These are phyloP conservation scores for Lepidochitona cinerea DNA, from an alignment of 2,888 invertebrate genomes.

Conservation along the genomic window DNA sequence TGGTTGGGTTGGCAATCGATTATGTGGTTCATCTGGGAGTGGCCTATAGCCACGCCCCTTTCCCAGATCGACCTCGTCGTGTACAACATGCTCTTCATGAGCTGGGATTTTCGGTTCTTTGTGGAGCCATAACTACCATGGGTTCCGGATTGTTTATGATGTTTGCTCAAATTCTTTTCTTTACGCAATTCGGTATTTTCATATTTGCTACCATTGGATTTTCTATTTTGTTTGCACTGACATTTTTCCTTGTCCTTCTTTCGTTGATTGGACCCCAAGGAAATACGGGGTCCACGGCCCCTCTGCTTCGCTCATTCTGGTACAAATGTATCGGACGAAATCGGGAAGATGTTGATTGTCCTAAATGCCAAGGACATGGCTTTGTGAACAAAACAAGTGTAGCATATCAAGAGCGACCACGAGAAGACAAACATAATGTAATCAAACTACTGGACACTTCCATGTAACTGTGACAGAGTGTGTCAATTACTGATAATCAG, in stretches of 20 bases:
- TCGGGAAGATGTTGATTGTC: not conserved
- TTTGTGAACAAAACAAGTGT: too few species aligned
- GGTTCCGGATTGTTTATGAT: constrained; percentile 57
- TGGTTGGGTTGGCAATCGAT: constrained; percentile 59
- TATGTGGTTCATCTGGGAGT: constrained; percentile 61
- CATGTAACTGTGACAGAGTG: too few species aligned
- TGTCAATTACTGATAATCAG: too few species aligned
- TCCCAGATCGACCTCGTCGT: constrained; percentile 35
- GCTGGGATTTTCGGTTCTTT: constrained; percentile 55
- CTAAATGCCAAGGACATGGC: not conserved
- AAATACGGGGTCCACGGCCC: constrained; percentile 34
- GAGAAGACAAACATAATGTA: too few species aligned
- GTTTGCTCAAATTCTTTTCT: constrained; percentile 53
- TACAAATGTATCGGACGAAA: not conserved
- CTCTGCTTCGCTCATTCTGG: not conserved
- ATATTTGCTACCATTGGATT: constrained; percentile 53
- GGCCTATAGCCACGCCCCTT: constrained; percentile 47
- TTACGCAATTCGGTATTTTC: constrained; percentile 57
- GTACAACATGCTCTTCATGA: constrained; percentile 47
- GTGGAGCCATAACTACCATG: constrained; percentile 56
- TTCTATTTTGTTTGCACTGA: constrained; percentile 48
- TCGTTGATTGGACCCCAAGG: constrained; percentile 51
- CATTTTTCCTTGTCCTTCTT: constrained; percentile 49
- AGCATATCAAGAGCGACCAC: too few species aligned
- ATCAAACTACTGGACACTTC: too few species aligned